Evolutionary conservation across 2,113 vertebrate species (phyloP), one percentile per base, ranked within the genome.

Genomic region (Hemiscyllium ocellatum): DNA sequence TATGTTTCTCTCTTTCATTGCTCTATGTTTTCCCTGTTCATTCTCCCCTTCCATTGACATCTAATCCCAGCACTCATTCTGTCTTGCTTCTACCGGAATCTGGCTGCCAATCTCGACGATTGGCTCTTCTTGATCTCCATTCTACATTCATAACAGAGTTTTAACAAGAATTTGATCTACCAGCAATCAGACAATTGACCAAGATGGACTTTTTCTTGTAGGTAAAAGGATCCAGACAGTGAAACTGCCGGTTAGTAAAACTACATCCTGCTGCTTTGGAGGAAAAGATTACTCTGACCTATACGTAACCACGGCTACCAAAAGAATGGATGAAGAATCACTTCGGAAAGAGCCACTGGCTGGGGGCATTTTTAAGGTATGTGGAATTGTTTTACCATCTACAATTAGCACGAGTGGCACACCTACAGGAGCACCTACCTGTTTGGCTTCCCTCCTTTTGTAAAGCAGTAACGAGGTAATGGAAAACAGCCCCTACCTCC

Each of bases 181-280:
- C 12, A 61, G 19, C 29, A 91, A 17, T 91, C n/a, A 15, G 17
- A 91, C 87, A 19, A 50, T 37, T 95, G 24, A 72, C 37, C 8
- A 17, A 95, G 66, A 68, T 50, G 6, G 68, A 87, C 12, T 96
- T 91, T 96, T 22, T 96, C 29, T 96, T 96, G 56, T 96, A 99
- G 99, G 99, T 96, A 98, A 97, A 97, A 97, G 98, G 91, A 97
- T 99, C 26, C 98, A 98, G 97, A 98, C 98, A 0, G 97, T 99
- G 95, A 98, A 97, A 96, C 96, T 99, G 90, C 99, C 99, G 0
- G 98, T 98, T n/a, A 97, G 96, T n/a, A 98, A 98, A 96, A 98
- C 98, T 95, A 99, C 99, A 33, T 99, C 98, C 0, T 99, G 98
- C 97, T 98, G 98, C 96, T 99, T 99, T 0, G 99, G 99, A 89